Conservation (phyloP, 2,888 invertebrate species). For the Drosophila macrothrix region DNA sequence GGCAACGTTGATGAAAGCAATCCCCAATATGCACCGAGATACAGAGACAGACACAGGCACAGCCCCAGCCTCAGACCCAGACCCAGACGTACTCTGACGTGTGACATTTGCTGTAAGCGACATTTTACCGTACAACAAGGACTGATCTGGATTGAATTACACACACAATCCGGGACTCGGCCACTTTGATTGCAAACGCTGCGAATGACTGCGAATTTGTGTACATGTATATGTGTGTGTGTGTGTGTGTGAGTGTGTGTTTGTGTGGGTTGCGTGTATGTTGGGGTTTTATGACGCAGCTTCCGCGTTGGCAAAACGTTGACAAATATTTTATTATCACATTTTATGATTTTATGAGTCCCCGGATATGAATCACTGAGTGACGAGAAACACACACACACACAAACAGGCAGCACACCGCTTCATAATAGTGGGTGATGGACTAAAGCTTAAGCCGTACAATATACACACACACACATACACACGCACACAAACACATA, state of each 20-base stretch:
- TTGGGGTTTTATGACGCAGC: slow-evolving; percentile 43
- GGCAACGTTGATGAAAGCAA: slow-evolving; percentile 64
- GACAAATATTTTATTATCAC: slow-evolving; percentile 81
- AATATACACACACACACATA: slow-evolving; percentile 16
- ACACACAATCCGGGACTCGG: slow-evolving; percentile 79
- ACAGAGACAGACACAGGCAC: background rate
- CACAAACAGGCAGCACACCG: slow-evolving; percentile 17
- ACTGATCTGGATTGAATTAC: slow-evolving; percentile 82
- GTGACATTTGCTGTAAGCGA: slow-evolving; percentile 81
- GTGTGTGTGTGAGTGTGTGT: slow-evolving; percentile 6
- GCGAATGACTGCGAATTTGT: slow-evolving; percentile 50
- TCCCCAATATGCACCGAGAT: slow-evolving; percentile 49
- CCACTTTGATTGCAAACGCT: slow-evolving; percentile 77
- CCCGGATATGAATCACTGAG: slow-evolving; percentile 82
- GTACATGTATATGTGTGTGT: slow-evolving; percentile 8
- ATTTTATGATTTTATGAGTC: slow-evolving; percentile 81
- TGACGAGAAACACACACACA: slow-evolving; percentile 46
- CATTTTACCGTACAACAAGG: slow-evolving; percentile 75
- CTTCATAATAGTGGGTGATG: slow-evolving; percentile 56
- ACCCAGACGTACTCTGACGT: slow-evolving; percentile 56
- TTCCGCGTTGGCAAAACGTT: slow-evolving; percentile 70
- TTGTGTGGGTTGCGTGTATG: slow-evolving; percentile 7
- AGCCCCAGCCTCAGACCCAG: background rate
- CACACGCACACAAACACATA: background rate
- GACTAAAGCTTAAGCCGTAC: slow-evolving; percentile 44